Conservation (phyloP, 2,888 invertebrate genomes). For the Diarsia mendica region DNA sequence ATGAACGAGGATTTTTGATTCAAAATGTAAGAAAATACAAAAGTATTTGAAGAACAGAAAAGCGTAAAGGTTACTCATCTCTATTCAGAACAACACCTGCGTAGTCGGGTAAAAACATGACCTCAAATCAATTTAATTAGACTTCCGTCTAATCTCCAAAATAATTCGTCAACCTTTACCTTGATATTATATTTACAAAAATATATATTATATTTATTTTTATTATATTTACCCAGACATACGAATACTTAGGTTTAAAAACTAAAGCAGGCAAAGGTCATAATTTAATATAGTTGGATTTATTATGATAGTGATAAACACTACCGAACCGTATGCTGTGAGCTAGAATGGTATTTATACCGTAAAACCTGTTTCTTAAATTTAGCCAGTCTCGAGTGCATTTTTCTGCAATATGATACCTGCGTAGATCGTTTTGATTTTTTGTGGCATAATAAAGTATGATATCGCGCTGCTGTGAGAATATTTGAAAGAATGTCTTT, state of each 20-base stretch:
- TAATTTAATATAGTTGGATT: constrained; percentile 16
- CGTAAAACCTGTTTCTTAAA: constrained; percentile 41
- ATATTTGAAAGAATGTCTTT: neutral
- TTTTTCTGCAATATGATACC: constrained; percentile 40
- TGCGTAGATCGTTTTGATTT: constrained; percentile 3
- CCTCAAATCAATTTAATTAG: constrained; percentile 1
- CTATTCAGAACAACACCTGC: neutral
- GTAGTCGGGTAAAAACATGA: neutral
- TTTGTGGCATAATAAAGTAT: neutral
- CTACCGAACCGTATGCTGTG: constrained; percentile 16
- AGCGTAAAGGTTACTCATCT: neutral
- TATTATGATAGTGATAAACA: constrained; percentile 19
- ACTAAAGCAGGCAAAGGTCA: constrained; percentile 29
- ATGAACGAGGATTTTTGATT: neutral
- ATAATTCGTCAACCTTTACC: constrained; percentile 13
- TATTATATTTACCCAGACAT: no score
- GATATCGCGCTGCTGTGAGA: neutral
- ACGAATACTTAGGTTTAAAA: constrained; percentile 1
- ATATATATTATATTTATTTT: no score
- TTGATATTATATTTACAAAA: no score
- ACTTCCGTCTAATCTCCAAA: constrained; percentile 4
- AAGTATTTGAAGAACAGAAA: neutral
- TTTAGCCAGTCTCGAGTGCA: constrained; percentile 32
- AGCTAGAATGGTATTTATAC: constrained; percentile 30
- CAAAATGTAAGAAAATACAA: neutral